These are phyloP conservation scores for Asobara japonica DNA, from an alignment of 1,140 invertebrate species.

Conservation along the genomic window DNA sequence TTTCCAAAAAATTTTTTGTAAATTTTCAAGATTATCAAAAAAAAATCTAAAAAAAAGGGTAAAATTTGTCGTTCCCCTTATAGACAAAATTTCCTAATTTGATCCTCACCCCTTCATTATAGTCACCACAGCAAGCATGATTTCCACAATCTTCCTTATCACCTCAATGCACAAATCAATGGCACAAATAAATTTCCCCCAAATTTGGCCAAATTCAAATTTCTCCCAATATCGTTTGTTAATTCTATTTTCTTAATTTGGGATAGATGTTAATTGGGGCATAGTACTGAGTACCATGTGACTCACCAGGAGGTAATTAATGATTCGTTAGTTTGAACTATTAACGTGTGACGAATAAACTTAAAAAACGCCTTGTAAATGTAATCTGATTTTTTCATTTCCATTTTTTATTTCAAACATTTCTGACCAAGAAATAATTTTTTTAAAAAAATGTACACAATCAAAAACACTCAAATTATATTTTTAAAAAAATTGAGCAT, in stretches of 20 bases:
- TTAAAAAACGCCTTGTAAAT: background rate
- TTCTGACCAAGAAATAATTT: too few species aligned
- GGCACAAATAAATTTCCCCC: background rate
- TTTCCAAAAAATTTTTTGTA: background rate
- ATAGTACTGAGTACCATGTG: slow-evolving; percentile 13
- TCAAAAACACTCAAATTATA: too few species aligned
- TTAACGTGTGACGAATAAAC: background rate
- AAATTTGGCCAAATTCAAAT: background rate
- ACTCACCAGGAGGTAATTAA: slow-evolving; percentile 13
- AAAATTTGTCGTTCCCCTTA: too few species aligned
- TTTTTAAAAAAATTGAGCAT: too few species aligned
- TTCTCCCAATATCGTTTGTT: background rate
- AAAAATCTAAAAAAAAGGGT: background rate
- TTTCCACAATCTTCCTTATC: background rate
- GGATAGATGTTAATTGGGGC: background rate
- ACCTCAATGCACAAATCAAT: slow-evolving; percentile 4
- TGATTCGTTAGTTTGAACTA: background rate
- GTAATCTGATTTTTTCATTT: too few species aligned
- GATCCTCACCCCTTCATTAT: too few species aligned
- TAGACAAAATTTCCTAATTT: too few species aligned
- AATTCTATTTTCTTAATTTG: background rate
- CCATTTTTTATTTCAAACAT: too few species aligned
- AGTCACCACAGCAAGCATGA: background rate
- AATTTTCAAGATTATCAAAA: background rate
- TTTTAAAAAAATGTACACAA: too few species aligned